These are phyloP conservation scores for Umimayanthus chanpuru DNA, from an alignment of 92 coral and sea anemone genomes.

Conservation along the genomic window DNA sequence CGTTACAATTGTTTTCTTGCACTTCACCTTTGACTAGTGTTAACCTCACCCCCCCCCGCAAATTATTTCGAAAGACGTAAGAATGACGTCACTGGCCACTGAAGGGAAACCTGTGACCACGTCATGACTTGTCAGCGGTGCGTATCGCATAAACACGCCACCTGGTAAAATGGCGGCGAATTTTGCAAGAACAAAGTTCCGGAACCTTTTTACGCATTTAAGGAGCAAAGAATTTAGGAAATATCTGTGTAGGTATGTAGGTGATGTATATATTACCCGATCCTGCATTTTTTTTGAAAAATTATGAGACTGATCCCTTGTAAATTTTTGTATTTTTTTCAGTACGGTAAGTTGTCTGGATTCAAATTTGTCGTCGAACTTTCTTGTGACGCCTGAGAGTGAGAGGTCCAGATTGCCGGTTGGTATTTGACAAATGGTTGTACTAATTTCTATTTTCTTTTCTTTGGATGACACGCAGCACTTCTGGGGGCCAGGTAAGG, in stretches of 20 bases:
- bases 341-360: constrained; percentile 92
- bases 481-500: constrained; percentile 99
- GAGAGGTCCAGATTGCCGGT: not conserved
- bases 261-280: not conserved
- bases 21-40: too few relatives aligned
- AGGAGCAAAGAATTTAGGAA: constrained; percentile 95
- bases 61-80: not conserved
- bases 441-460: constrained; percentile 38
- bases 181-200: constrained; percentile 58
- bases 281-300: not conserved
- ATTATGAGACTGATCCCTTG: not conserved
- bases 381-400: not conserved
- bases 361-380: not conserved
- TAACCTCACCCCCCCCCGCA: not conserved
- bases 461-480: constrained; percentile 70
- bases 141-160: not conserved
- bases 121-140: constrained; percentile 29
- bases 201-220: constrained; percentile 61
- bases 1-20: too few relatives aligned
- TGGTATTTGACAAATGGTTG: not conserved
- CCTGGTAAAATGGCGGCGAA: constrained; percentile 80
- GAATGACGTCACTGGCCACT: not conserved
- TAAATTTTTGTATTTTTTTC: constrained; percentile 56
- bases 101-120: constrained; percentile 14
- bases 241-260: constrained; percentile 89